Evolutionary conservation across 2,797 vertebrate genomes (phyloP), one percentile per base, ranked within the genome.

Genomic region (Galago senegalensis): DNA sequence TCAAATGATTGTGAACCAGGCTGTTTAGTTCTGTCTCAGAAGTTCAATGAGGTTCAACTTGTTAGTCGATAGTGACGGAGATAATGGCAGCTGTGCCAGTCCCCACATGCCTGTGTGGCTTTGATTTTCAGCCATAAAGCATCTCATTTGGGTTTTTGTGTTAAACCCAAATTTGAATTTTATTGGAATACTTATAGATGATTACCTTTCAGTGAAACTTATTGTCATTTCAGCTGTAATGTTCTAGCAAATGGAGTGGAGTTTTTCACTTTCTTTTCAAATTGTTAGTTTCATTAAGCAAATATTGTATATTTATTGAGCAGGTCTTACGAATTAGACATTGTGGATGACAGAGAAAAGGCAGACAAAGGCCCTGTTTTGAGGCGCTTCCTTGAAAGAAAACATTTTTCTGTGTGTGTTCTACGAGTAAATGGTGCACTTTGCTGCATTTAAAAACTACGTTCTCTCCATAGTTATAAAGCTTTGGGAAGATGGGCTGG

Each of bases 241-340:
- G 73, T 69, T 95, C 70, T 80, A 37, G 91, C 75, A 94, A 94
- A 84, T 56, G 76, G 87, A 77, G 31, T 58, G 43, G 9, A 63
- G 56, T 29, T 83, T 89, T 65, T 77, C 20, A 75, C 72, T 77
- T 92, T n/a, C 29, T 89, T 93, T 93, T 72, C 75, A 46, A 53
- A 34, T 91, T 88, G 75, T 93, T 93, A 60, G 86, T 91, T 97
- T 95, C 89, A 63, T 95, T 92, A 96, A 95, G 79, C 82, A 83
- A 82, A 69, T 87, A 87, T 53, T 53, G 49, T 53, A 16, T 53
- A 53, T 93, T 86, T 92, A 43, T 61, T 43, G 92, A 94, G 75
- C 40, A 69, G 23, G 31, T 58, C 29, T 18, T 88, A 2, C 1
- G 53, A 95, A 80, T 83, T 34, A 75, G 61, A 46, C 3, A 7